A percentile compares a stretch with the other conserved stretches of the same genome.
These are phyloP conservation scores for Dione vanillae DNA, from an alignment of 2,888 invertebrate species.

Conservation along the genomic window DNA sequence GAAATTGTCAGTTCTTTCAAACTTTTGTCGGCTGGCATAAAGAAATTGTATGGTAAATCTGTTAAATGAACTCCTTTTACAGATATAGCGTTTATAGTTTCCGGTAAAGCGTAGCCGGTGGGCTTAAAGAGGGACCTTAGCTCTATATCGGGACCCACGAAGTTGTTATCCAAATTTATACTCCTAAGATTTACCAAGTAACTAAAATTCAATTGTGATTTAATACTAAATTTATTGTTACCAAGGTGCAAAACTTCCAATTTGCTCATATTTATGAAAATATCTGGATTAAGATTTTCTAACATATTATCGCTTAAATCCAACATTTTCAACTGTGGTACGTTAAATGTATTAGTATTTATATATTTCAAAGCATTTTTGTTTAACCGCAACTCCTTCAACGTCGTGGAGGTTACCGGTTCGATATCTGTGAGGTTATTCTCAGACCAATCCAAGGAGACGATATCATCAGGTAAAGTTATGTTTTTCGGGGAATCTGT, in stretches of 20 bases:
- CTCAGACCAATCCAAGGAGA: slow-evolving; percentile 65
- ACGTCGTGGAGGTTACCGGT: slow-evolving; percentile 57
- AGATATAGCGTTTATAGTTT: slow-evolving; percentile 56
- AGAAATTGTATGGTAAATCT: slow-evolving; percentile 63
- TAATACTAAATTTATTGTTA: slow-evolving; percentile 67
- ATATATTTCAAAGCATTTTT: slow-evolving; percentile 63
- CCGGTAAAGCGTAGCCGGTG: slow-evolving; percentile 52
- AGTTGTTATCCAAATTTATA: slow-evolving; percentile 70
- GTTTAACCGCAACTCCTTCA: slow-evolving; percentile 60
- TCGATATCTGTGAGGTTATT: slow-evolving; percentile 60
- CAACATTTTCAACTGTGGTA: slow-evolving; percentile 63
- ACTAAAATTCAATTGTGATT: slow-evolving; percentile 66
- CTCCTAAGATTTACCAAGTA: slow-evolving; percentile 64
- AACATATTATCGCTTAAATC: slow-evolving; percentile 71
- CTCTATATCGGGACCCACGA: slow-evolving; percentile 62
- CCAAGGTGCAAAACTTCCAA: slow-evolving; percentile 70
- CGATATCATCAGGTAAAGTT: slow-evolving; percentile 58
- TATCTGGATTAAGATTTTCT: slow-evolving; percentile 62
- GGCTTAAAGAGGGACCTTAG: slow-evolving; percentile 61
- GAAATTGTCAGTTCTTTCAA: slow-evolving; percentile 72
- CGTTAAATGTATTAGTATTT: slow-evolving; percentile 55
- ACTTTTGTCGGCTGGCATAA: slow-evolving; percentile 63
- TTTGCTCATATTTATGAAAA: slow-evolving; percentile 63
- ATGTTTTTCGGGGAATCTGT: slow-evolving; percentile 29
- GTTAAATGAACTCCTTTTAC: slow-evolving; percentile 61